phyloP scores from a whole-genome alignment of 2,888 invertebrate species.

The Drosophila lacicola region DNA sequence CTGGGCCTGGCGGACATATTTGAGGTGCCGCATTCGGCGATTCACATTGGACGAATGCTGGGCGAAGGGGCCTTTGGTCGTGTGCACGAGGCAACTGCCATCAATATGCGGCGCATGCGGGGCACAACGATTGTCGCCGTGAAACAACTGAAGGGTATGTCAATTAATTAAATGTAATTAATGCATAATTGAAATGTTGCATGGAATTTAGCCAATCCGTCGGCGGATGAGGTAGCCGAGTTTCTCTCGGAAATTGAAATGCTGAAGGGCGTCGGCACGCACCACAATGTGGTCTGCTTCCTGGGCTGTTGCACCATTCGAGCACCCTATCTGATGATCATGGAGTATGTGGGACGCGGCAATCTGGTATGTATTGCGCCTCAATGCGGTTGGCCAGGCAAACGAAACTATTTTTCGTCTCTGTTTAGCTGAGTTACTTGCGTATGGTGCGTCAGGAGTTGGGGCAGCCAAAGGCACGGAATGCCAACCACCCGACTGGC shows the following conservation, averaged over 20 bases:
- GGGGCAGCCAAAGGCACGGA: constrained; percentile 31
- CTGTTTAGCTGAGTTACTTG: constrained; percentile 62
- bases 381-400: not conserved
- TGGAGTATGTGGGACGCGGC: constrained; percentile 92
- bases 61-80: constrained; percentile 92
- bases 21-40: constrained; percentile 81
- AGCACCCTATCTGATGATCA: constrained; percentile 90
- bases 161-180: not conserved
- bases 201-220: constrained; percentile 86
- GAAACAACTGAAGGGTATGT: constrained; percentile 89
- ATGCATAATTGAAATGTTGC: not conserved
- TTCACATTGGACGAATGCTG: constrained; percentile 85
- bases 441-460: constrained; percentile 69
- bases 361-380: constrained; percentile 87
- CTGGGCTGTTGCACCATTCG: constrained; percentile 90
- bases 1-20: constrained; percentile 80
- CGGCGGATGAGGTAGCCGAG: constrained; percentile 88
- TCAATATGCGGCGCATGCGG: constrained; percentile 86
- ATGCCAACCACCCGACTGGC: constrained; percentile 58
- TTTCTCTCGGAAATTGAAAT: constrained; percentile 91
- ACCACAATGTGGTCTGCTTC: constrained; percentile 90
- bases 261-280: constrained; percentile 91
- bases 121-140: constrained; percentile 88
- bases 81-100: constrained; percentile 89
- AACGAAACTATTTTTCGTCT: not conserved